Percentiles rank a stretch among this genome's conserved stretches.
Conservation (phyloP, 2,113 vertebrate genomes). For the Paramormyrops kingsleyae region DNA sequence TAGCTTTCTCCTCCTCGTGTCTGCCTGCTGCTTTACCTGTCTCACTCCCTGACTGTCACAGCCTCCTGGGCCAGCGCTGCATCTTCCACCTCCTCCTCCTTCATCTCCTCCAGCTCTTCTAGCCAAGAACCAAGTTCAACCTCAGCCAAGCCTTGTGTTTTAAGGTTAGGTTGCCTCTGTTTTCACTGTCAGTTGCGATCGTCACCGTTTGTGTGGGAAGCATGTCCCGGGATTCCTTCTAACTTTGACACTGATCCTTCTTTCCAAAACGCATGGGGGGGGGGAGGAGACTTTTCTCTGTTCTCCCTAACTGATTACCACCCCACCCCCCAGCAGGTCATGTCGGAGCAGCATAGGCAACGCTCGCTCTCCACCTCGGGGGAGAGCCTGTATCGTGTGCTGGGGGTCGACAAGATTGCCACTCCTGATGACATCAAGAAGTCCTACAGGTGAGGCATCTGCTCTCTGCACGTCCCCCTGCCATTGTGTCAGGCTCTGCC, state of each 20-base stretch:
- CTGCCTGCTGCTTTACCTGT: background rate
- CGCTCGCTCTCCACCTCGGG: constrained; percentile 95
- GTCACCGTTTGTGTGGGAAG: background rate
- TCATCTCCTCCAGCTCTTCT: background rate
- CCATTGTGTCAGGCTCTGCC: background rate
- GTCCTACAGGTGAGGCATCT: constrained; percentile 80
- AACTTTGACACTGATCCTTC: background rate
- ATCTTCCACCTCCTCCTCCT: background rate
- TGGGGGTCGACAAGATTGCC: constrained; percentile 89
- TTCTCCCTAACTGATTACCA: background rate
- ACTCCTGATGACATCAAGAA: constrained; percentile 93
- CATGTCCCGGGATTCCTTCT: background rate
- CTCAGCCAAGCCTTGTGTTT: background rate
- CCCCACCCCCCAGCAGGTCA: constrained; percentile 37
- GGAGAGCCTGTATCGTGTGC: constrained; percentile 82
- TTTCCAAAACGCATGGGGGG: background rate
- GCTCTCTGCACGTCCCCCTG: background rate
- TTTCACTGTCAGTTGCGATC: background rate
- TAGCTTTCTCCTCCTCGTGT: background rate
- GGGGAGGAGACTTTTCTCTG: background rate
- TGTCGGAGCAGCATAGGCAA: constrained; percentile 96
- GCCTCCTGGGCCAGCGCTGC: background rate
- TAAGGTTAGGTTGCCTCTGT: background rate
- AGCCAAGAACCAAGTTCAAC: background rate
- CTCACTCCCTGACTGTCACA: background rate